Evolutionary conservation across 2,113 vertebrate genomes (phyloP).

Genomic region (Corythornis cristatus): DNA sequence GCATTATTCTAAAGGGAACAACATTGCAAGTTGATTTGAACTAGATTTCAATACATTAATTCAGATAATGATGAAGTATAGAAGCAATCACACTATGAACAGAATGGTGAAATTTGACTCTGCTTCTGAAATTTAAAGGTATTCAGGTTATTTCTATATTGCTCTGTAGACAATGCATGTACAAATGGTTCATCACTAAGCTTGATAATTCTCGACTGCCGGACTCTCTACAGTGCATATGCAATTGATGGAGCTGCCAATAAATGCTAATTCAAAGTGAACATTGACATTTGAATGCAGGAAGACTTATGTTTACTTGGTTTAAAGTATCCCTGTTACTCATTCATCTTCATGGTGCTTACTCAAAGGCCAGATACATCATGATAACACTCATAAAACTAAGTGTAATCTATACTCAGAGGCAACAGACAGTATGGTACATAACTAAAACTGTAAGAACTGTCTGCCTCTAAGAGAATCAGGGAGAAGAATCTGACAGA

Average conservation of each 20-base stretch:
- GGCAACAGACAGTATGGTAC: background rate
- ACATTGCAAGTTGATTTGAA: background rate
- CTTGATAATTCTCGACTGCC: background rate
- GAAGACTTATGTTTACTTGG: background rate
- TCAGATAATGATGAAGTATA: background rate
- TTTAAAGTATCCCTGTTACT: background rate
- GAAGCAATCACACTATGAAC: background rate
- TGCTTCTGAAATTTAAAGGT: background rate
- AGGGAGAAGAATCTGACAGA: background rate
- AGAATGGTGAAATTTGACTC: background rate
- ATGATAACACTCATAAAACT: background rate
- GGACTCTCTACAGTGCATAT: background rate
- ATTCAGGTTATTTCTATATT: background rate
- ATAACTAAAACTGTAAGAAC: background rate
- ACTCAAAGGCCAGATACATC: background rate
- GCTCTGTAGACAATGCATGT: background rate
- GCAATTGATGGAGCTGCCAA: background rate
- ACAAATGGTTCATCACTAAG: background rate
- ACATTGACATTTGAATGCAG: background rate
- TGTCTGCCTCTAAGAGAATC: background rate
- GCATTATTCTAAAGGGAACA: background rate
- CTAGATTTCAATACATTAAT: background rate
- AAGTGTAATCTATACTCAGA: background rate
- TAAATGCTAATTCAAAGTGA: background rate
- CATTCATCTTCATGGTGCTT: background rate